phyloP scores from a whole-genome alignment of 2,888 invertebrate genomes.

The Stenodema calcarata region DNA sequence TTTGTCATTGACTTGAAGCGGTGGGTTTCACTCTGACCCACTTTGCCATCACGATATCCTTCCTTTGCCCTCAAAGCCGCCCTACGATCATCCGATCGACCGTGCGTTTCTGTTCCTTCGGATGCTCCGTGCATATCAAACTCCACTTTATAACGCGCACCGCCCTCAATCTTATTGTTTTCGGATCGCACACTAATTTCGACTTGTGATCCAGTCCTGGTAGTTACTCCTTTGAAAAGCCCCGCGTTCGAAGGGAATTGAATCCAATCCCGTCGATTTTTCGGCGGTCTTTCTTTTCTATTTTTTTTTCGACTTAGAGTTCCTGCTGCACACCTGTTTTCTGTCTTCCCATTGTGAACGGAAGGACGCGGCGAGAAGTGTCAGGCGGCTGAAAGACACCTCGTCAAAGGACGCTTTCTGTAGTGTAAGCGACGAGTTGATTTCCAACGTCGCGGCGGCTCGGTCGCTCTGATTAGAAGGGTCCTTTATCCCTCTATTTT shows the following conservation, averaged over 20 bases:
- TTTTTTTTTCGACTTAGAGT: not conserved
- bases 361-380: not conserved
- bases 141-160: not conserved
- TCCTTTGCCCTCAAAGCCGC: not conserved
- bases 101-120: not conserved
- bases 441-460: not conserved
- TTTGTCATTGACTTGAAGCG: too few relatives aligned
- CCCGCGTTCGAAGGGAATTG: not conserved
- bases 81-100: not conserved
- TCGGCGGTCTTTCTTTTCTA: not conserved
- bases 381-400: not conserved
- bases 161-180: conserved; percentile 14
- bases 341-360: not conserved
- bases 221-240: not conserved
- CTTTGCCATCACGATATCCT: not conserved
- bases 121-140: conserved; percentile 21
- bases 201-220: not conserved
- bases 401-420: not conserved
- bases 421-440: not conserved
- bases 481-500: not conserved
- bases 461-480: conserved; percentile 23
- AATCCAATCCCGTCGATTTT: not conserved
- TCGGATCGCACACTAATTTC: not conserved
- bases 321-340: conserved; percentile 8
- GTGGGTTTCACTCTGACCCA: not conserved